These are phyloP conservation scores for Lycocerus yunnanus DNA, from an alignment of 2,888 invertebrate genomes.

Conservation along the genomic window DNA sequence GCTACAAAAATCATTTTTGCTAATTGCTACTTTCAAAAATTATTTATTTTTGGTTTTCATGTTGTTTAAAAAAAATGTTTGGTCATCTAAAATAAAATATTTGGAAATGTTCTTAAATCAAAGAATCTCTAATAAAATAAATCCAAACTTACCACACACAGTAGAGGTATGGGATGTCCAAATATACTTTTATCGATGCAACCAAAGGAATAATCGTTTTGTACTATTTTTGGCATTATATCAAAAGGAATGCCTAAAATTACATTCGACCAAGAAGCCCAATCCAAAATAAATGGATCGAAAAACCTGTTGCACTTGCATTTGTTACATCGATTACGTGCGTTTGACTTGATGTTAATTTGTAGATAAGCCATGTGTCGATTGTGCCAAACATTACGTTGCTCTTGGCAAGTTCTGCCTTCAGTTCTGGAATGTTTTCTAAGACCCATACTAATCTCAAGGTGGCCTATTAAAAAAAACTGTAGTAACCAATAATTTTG, in stretches of 20 bases:
- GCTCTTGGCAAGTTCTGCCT: slow-evolving; percentile 64
- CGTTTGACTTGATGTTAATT: slow-evolving; percentile 66
- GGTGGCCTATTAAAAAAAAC: slow-evolving; percentile 64
- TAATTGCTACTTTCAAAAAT: too few relatives aligned
- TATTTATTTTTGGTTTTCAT: too few relatives aligned
- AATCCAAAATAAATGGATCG: slow-evolving; percentile 88
- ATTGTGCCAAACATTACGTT: slow-evolving; percentile 83
- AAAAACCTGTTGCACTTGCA: slow-evolving; percentile 91
- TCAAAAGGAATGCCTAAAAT: slow-evolving; percentile 72
- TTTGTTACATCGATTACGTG: slow-evolving; percentile 90
- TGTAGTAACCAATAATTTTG: neutral
- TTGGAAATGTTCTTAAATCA: too few relatives aligned
- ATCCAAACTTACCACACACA: slow-evolving; percentile 68
- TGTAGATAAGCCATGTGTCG: slow-evolving; percentile 92
- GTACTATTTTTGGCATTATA: slow-evolving; percentile 81
- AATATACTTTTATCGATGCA: slow-evolving; percentile 67
- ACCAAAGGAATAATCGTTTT: slow-evolving; percentile 78
- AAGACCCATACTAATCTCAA: slow-evolving; percentile 80
- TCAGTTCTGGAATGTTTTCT: slow-evolving; percentile 71
- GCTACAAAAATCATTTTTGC: too few relatives aligned
- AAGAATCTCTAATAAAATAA: too few relatives aligned
- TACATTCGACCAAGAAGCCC: slow-evolving; percentile 75
- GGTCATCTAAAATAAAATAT: too few relatives aligned
- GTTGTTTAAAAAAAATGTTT: too few relatives aligned
- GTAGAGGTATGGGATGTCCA: slow-evolving; percentile 78